A percentile compares a stretch with the other conserved stretches of the same genome.
Conservation (phyloP, 2,888 invertebrate species). For the Eupithecia vulgata region DNA sequence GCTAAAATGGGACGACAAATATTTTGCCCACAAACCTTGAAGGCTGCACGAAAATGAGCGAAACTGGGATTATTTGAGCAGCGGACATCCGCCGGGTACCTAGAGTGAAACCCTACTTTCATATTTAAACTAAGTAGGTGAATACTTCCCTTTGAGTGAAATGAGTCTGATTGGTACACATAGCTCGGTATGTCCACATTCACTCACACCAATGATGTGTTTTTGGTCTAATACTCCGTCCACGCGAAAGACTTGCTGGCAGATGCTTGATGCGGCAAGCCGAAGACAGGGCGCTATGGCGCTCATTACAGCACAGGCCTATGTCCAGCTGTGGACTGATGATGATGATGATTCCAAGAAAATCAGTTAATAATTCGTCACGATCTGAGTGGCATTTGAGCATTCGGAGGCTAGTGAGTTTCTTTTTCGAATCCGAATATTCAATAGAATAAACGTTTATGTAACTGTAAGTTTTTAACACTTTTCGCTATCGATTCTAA, state of each 20-base stretch:
- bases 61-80: constrained; percentile 45
- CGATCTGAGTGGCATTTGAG: too few relatives aligned
- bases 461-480: neutral
- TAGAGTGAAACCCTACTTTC: neutral
- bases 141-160: neutral
- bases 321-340: too few relatives aligned
- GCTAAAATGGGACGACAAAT: constrained; percentile 73
- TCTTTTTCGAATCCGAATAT: too few relatives aligned
- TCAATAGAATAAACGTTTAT: too few relatives aligned
- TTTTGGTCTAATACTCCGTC: too few relatives aligned
- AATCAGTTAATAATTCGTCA: too few relatives aligned
- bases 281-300: too few relatives aligned
- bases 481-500: neutral
- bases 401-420: too few relatives aligned
- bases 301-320: too few relatives aligned
- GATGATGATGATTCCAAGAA: too few relatives aligned
- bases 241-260: too few relatives aligned
- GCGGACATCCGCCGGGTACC: neutral
- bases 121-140: neutral
- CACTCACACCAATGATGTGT: neutral
- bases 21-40: constrained; percentile 59
- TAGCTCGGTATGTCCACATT: neutral
- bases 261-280: too few relatives aligned
- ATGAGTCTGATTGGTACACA: neutral
- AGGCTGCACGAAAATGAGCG: constrained; percentile 76